phyloP scores from a whole-genome alignment of 2,888 invertebrate species.

The Slavum lentiscoides region DNA sequence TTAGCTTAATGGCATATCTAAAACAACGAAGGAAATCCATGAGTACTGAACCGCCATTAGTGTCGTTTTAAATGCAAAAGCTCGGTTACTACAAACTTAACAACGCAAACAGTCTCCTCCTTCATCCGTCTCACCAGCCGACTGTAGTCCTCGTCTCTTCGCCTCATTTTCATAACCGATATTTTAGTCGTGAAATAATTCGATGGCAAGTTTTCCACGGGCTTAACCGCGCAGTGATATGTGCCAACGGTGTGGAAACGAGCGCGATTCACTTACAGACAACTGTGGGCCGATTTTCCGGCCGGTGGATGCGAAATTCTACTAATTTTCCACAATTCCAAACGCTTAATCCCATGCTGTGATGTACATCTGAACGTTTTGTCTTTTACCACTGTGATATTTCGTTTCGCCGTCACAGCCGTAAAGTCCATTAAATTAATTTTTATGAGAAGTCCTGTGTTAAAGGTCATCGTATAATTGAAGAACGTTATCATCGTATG shows the following conservation, averaged over 20 bases:
- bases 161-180: not conserved
- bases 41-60: not conserved
- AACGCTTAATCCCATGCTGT: not conserved
- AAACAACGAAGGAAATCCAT: not conserved
- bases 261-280: slow-evolving; percentile 33
- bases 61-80: not conserved
- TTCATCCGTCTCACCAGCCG: too few relatives aligned
- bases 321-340: slow-evolving; percentile 13
- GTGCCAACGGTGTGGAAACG: slow-evolving; percentile 8
- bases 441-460: not conserved
- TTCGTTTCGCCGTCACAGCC: not conserved
- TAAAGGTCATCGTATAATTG: too few relatives aligned
- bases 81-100: not conserved
- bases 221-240: slow-evolving; percentile 2
- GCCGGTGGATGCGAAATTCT: not conserved
- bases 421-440: slow-evolving; percentile 20
- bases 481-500: too few relatives aligned
- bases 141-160: not conserved
- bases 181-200: not conserved
- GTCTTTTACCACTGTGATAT: not conserved
- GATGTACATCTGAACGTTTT: not conserved
- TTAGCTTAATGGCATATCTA: not conserved
- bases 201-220: not conserved
- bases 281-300: slow-evolving; percentile 22
- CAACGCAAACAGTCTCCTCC: not conserved